These are phyloP conservation scores for Microtus oregoni DNA, from an alignment of 2,113 vertebrate genomes.

Conservation along the genomic window DNA sequence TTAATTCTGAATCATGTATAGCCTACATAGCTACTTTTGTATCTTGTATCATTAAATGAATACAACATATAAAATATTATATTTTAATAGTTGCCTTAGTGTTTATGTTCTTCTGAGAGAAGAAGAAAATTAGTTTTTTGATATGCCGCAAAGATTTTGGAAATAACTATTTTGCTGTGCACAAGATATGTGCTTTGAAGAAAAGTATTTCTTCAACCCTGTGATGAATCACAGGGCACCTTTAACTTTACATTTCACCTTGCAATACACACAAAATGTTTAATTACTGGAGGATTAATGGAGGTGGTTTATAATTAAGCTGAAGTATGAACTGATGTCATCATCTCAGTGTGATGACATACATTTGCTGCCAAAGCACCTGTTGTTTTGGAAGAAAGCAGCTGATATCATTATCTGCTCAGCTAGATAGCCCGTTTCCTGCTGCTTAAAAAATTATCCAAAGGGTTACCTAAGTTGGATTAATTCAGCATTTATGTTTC, in stretches of 20 bases:
- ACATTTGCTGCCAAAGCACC: slow-evolving; percentile 99
- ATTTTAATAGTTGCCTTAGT: background rate
- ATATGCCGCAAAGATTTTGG: slow-evolving; percentile 38
- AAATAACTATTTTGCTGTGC: slow-evolving; percentile 72
- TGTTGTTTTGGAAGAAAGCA: slow-evolving; percentile 99
- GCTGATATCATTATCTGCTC: slow-evolving; percentile 99
- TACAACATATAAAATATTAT: background rate
- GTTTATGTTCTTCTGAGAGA: slow-evolving; percentile 6
- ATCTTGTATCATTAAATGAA: background rate
- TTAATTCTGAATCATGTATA: slow-evolving; percentile 10
- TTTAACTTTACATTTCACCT: slow-evolving; percentile 90
- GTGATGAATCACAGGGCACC: slow-evolving; percentile 80
- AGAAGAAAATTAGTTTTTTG: slow-evolving; percentile 15
- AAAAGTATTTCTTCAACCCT: slow-evolving; percentile 72
- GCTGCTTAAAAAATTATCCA: slow-evolving; percentile 99
- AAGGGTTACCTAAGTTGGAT: slow-evolving; percentile 92
- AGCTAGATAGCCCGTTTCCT: slow-evolving; percentile 96
- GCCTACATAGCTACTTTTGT: background rate
- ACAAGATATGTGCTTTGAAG: slow-evolving; percentile 39
- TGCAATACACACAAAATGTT: slow-evolving; percentile 89
- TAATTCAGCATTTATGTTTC: slow-evolving; percentile 89
- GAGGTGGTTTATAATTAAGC: slow-evolving; percentile 98
- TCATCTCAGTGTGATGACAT: slow-evolving; percentile 98
- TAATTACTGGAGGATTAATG: slow-evolving; percentile 94
- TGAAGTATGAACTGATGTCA: slow-evolving; percentile 99